Base-by-base conservation (phyloP, 2,888 invertebrate species). In the Ischnura elegans region DNA sequence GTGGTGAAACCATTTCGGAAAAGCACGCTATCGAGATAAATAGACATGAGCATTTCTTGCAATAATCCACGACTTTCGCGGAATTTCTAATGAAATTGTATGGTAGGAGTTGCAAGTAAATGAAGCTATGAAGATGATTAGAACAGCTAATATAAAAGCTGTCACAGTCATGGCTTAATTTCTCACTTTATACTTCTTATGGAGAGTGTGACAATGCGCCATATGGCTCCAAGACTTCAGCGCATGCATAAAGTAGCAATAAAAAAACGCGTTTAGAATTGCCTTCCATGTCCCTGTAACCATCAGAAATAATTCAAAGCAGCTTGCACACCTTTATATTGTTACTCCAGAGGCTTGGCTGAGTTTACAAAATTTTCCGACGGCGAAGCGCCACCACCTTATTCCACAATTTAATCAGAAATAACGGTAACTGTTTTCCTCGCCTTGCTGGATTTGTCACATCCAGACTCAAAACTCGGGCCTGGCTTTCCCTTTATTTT, bases 401-500 rank as follows among this genome's bases (percentile, higher is more conserved):
- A 76, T 76, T 76, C 36, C 36, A 76, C 13, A 76, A 13, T 76
- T 76, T 76, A 76, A 76, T 76, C 76, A 29, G 76, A 36, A 76
- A 76, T 76, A 76, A 76, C 76, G 76, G 76, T 0, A 29, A 36
- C 13, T 76, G 10, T 29, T 76, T 36, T 29, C 61, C 90, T 90
- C 16, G 46, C 8, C 25, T 42, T 45, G n/a, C 25, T 86, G 43
- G 61, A 43, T 25, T 21, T 43, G 90, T 90, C 61, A 61, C 42
- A 25, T 61, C 61, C 43, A 61, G 90, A 90, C 61, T 55, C 45
- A 42, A 36, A 61, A 61, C 90, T 43, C 55, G 45, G n/a, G 43
- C 43, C 61, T 76, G 76, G 76, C 76, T 76, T 10, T 36, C 16
- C 13, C 76, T 76, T 36, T 5, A 13, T 76, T 76, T 76, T 76